Evolutionary conservation across 2,888 invertebrate genomes (phyloP), one percentile per base, ranked within the genome.

Genomic region (Enoplolaimus lenunculus): DNA sequence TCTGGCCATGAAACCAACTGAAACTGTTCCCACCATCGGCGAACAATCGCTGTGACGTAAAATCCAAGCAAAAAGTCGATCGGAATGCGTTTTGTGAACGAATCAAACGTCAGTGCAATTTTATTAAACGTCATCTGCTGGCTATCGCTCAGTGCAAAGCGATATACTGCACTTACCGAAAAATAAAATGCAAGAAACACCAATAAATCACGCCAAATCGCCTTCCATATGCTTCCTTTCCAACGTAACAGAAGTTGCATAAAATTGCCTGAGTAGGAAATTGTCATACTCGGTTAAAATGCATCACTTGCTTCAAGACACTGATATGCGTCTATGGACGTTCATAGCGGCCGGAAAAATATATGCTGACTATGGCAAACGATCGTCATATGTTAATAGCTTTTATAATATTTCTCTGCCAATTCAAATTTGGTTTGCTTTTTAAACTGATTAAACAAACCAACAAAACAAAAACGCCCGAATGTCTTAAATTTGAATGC

Each of bases 1-100:
- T 72, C 72, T 13, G 72, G 72, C 68, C 68, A 66, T 1, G 62
- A 30, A 2, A 73, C 16, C n/a, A 28, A 29, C 34, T 65, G 21
- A 34, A 70, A 67, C 64, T 71, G 68, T 2, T 64, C 60, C 71
- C 70, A 69, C 73, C 73, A 73, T 45, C 73, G 68, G 1, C 75
- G 73, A 30, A 76, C 76, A 16, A 77, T 75, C 62, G 75, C 75
- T 0, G 75, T 74, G 7, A 77, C 76, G 71, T 76, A 77, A 72
- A 76, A 76, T 34, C 75, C 77, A 2, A 77, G 73, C 34, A 77
- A 70, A 68, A 77, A 76, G 2, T 74, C 76, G 57, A 77, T 65
- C 0, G 76, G 77, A 30, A 77, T 75, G 71, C 72, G 72, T 69
- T 73, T 74, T 2, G 75, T 75, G 74, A 75, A 77, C 62, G 72